Conservation (phyloP, 2,797 vertebrate genomes). For the Lindbergichthys nudifrons region DNA sequence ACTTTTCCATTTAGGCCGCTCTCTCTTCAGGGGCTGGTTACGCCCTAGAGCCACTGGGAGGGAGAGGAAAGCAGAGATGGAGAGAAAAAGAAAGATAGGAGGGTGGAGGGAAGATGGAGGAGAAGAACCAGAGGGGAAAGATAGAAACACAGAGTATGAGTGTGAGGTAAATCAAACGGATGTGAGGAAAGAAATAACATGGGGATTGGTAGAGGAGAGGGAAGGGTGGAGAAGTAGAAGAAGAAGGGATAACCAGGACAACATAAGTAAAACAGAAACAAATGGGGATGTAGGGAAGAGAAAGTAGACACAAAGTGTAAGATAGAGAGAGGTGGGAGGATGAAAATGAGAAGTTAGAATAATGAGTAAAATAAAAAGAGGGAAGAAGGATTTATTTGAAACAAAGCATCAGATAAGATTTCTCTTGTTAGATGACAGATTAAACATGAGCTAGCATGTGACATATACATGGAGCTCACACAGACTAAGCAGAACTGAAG, state of each 20-base stretch:
- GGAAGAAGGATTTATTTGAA: slow-evolving; percentile 11
- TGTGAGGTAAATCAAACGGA: neutral
- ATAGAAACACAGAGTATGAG: neutral
- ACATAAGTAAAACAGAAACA: slow-evolving; percentile 10
- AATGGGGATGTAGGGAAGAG: slow-evolving; percentile 10
- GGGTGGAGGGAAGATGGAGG: neutral
- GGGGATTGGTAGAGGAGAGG: neutral
- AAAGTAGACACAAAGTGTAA: neutral
- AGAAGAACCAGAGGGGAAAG: slow-evolving; percentile 1
- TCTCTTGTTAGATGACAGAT: neutral
- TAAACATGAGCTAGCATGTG: neutral
- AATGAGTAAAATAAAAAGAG: slow-evolving; percentile 13
- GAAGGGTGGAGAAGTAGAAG: neutral
- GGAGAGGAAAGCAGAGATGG: slow-evolving; percentile 11
- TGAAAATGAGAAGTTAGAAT: slow-evolving; percentile 28
- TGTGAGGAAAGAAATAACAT: neutral
- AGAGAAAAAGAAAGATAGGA: slow-evolving; percentile 7
- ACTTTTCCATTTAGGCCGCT: slow-evolving; percentile 99
- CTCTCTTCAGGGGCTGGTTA: slow-evolving; percentile 97
- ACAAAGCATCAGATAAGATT: slow-evolving; percentile 20
- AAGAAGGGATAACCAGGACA: slow-evolving; percentile 15
- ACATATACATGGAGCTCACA: slow-evolving; percentile 8
- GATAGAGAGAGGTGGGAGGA: slow-evolving; percentile 2
- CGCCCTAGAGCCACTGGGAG: slow-evolving; percentile 93
- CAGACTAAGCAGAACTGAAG: slow-evolving; percentile 17